phyloP scores from a whole-genome alignment of 2,888 invertebrate species.

The Watsonalla binaria region DNA sequence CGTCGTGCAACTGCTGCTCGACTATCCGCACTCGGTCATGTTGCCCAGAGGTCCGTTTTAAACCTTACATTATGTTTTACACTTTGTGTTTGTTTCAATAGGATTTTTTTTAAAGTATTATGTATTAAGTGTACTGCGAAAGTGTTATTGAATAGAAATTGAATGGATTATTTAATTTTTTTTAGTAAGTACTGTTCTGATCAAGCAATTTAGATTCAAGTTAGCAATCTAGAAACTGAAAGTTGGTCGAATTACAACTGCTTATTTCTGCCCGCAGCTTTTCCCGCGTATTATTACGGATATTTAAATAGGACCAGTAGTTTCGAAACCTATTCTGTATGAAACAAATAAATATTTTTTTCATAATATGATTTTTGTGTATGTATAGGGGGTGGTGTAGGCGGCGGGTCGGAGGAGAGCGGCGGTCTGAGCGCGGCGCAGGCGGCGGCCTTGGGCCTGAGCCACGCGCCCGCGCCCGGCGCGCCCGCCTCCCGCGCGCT shows the following conservation, averaged over 20 bases:
- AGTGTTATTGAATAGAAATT: too few relatives aligned
- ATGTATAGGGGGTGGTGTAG: constrained; percentile 8
- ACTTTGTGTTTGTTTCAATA: background rate
- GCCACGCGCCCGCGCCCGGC: constrained; percentile 59
- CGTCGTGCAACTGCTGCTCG: constrained; percentile 95
- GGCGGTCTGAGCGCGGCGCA: constrained; percentile 60
- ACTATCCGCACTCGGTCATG: constrained; percentile 93
- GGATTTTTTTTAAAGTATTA: background rate
- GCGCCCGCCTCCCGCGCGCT: constrained; percentile 46
- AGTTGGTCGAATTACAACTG: too few relatives aligned
- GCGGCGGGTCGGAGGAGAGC: constrained; percentile 19
- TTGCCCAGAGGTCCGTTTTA: constrained; percentile 74
- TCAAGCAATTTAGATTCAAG: too few relatives aligned
- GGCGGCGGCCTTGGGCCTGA: constrained; percentile 64
- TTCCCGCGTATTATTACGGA: too few relatives aligned
- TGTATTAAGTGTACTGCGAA: too few relatives aligned
- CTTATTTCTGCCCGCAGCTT: too few relatives aligned
- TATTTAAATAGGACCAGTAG: too few relatives aligned
- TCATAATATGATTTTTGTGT: constrained; percentile 12
- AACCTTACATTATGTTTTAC: background rate
- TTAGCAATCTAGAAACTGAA: too few relatives aligned
- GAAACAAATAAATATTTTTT: too few relatives aligned
- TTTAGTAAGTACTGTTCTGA: background rate
- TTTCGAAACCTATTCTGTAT: too few relatives aligned
- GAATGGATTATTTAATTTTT: too few relatives aligned